phyloP scores from a whole-genome alignment of 2,888 invertebrate genomes.

The Palloptera scutellata region DNA sequence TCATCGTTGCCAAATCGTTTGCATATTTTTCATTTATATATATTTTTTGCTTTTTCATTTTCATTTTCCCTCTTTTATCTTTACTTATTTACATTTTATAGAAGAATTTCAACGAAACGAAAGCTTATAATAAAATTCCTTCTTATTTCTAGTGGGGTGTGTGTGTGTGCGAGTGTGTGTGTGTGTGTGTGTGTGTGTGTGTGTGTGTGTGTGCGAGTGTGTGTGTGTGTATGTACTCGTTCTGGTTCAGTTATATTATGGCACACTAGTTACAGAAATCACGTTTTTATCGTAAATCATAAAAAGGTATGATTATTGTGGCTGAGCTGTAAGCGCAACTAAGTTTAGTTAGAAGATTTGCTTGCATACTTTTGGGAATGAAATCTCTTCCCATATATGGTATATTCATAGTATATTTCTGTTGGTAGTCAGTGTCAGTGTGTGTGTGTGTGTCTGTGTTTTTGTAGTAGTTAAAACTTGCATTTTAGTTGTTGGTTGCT shows the following conservation, averaged over 20 bases:
- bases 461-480: no score
- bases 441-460: no score
- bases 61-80: no score
- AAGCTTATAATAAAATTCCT: slow-evolving; percentile 32
- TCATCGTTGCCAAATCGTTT: slow-evolving; percentile 41
- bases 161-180: no score
- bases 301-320: slow-evolving; percentile 37
- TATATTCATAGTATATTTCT: no score
- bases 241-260: not conserved
- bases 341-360: not conserved
- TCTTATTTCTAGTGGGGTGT: slow-evolving; percentile 3
- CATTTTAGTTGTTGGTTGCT: no score
- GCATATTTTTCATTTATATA: slow-evolving; percentile 40
- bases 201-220: no score
- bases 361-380: not conserved
- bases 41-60: no score
- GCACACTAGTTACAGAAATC: slow-evolving; percentile 39
- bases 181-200: no score
- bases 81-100: slow-evolving; percentile 12
- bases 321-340: not conserved
- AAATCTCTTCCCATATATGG: no score
- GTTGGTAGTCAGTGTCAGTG: no score
- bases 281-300: slow-evolving; percentile 48
- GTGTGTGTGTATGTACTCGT: not conserved
- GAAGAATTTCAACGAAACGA: not conserved